Base-by-base conservation (phyloP, 2,888 invertebrate genomes). In the Andrena chrysosceles region DNA sequence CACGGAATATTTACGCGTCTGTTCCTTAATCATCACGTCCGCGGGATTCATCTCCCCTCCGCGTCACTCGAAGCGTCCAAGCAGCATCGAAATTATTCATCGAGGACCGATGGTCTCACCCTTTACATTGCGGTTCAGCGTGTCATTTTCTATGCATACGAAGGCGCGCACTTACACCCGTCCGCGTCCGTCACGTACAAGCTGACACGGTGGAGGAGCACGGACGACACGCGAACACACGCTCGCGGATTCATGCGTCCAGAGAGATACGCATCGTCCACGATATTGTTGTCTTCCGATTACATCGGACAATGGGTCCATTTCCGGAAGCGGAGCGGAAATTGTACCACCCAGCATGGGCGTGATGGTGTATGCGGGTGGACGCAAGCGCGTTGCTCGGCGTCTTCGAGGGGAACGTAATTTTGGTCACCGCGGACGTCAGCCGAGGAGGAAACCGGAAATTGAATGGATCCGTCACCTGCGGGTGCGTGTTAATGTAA, bases 281-380 rank as follows among this genome's bases (percentile, higher is more conserved):
- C 87, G 89, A 89, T 88, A 89, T 88, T 87, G 86, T 88, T 88
- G 87, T 88, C 88, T 88, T 89, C 89, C 89, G 89, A 89, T 89
- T 89, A 84, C 82, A 86, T 88, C 85, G 83, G 80, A 83, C 86
- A 89, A 86, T 89, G 85, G 88, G 78, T 81, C 83, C 85, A 83
- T 87, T 89, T 88, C 87, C 89, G 89, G 88, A 89, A 89, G 85
- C 83, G 81, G 77, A 72, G 67, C 89, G 85, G 89, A 89, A 89
- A 89, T 89, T 89, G 87, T 82, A 75, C 76, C 69, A 29, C 73
- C 56, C 69, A 67, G 77, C 49, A 42, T 70, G 75, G 60, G 52
- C 59, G 64, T 63, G 78, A 77, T 73, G 83, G 83, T 42, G 67
- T 73, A 68, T 52, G 72, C 52, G 33, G 42, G 52, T 31, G 60